These are phyloP conservation scores for Chloromyia formosa DNA, from an alignment of 2,888 invertebrate genomes.

Conservation along the genomic window DNA sequence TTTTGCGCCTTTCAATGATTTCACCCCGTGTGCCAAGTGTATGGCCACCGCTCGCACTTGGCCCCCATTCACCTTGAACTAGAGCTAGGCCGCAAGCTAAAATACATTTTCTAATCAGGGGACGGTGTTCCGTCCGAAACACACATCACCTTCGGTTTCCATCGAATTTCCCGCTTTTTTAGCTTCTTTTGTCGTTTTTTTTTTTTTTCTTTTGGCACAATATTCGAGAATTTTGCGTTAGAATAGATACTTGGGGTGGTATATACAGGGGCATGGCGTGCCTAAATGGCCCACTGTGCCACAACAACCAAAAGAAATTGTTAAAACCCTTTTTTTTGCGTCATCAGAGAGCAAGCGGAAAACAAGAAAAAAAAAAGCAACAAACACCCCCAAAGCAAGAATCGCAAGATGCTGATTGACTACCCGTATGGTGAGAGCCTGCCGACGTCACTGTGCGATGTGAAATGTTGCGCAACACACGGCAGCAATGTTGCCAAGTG, in stretches of 20 bases:
- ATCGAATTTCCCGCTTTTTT: background rate
- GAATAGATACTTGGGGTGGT: too few relatives aligned
- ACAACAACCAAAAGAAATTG: slow-evolving; percentile 11
- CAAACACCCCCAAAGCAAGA: slow-evolving; percentile 8
- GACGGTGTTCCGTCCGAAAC: background rate
- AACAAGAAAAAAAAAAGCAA: background rate
- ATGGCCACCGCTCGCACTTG: background rate
- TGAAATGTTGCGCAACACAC: slow-evolving; percentile 30
- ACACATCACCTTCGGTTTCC: too few relatives aligned
- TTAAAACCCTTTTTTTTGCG: slow-evolving; percentile 8
- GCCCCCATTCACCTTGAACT: slow-evolving; percentile 36
- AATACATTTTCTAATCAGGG: slow-evolving; percentile 13
- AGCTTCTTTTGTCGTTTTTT: too few relatives aligned
- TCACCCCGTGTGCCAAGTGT: background rate
- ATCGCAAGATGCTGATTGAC: slow-evolving; percentile 19
- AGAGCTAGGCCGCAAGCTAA: slow-evolving; percentile 33
- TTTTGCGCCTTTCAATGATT: background rate
- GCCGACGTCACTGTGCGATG: slow-evolving; percentile 12
- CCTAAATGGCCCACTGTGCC: too few relatives aligned
- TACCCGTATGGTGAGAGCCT: slow-evolving; percentile 11
- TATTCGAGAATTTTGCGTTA: background rate
- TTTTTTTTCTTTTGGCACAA: background rate
- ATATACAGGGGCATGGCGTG: too few relatives aligned
- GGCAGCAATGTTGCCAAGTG: background rate
- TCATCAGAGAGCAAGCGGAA: background rate